Evolutionary conservation across 2,888 invertebrate species (phyloP).

Genomic region (Ophioninae sp.): DNA sequence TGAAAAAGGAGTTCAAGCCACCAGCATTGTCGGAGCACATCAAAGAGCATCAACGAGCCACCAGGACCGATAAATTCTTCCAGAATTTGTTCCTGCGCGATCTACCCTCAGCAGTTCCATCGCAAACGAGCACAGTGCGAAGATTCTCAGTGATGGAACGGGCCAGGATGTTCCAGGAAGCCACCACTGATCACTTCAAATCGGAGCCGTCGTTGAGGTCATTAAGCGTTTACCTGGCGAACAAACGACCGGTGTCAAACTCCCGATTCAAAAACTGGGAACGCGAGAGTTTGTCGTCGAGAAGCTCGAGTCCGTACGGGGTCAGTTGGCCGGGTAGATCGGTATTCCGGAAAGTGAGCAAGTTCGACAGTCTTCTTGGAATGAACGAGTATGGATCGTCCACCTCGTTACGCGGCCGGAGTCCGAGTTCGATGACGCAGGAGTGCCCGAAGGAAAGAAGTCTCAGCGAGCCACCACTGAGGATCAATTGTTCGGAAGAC

Average conservation of each 20-base stretch:
- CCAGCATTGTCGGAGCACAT: constrained; percentile 81
- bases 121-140: constrained; percentile 78
- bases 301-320: constrained; percentile 84
- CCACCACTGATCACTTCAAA: constrained; percentile 77
- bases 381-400: constrained; percentile 78
- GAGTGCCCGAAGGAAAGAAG: constrained; percentile 83
- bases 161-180: constrained; percentile 86
- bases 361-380: constrained; percentile 76
- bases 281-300: constrained; percentile 81
- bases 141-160: constrained; percentile 86
- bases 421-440: constrained; percentile 77
- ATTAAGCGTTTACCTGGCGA: constrained; percentile 85
- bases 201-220: constrained; percentile 84
- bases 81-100: constrained; percentile 87
- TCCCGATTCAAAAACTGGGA: constrained; percentile 88
- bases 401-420: constrained; percentile 72
- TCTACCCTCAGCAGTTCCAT: constrained; percentile 78
- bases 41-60: constrained; percentile 83
- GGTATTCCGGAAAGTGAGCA: constrained; percentile 74
- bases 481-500: constrained; percentile 69
- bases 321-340: constrained; percentile 84
- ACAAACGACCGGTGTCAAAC: constrained; percentile 87
- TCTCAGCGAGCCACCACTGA: constrained; percentile 86
- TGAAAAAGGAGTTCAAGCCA: constrained; percentile 67
- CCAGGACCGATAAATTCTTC: constrained; percentile 86